Base-by-base conservation (phyloP, 2,888 invertebrate species). In the Volucella bombylans region DNA sequence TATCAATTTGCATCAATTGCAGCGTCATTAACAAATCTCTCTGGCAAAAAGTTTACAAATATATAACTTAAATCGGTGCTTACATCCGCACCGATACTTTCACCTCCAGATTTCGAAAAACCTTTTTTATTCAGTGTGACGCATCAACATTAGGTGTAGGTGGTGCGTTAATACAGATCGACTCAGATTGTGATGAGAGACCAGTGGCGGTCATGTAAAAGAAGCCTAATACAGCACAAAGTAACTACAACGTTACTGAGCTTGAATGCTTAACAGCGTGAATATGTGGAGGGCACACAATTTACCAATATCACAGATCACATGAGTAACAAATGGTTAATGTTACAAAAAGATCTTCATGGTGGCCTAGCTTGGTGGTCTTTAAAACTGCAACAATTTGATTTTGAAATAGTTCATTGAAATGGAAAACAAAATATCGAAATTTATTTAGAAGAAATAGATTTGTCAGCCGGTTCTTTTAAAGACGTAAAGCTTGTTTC, bases 191-290 rank as follows among this genome's bases (percentile, higher is more conserved):
- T 12, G 11, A 11, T 11, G 81, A 81, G 10, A 39, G 18, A 8
- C 57, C 69, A 9, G 61, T 81, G 4, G 50, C 67, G 9, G 72
- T 49, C 47, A 62, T 72, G 52, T 71, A 57, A 10, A 55, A 79
- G 14, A 79, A 79, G 52, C 47, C 65, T 9, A 73, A 54, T 12
- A 8, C 45, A n/a, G 72, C 67, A 2, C 79, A 79, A 14, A 43
- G 59, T 1, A 76, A 74, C 62, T 78, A 78, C 49, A 67, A 57
- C 14, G 61, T 82, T 4, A 61, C 82, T 0, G 73, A 82, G 39
- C n/a, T 61, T 18, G 78, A 83, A 59, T 83, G 79, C 45, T 18
- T 79, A 55, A 74, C 83, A 12, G 79, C 78, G 4, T 74, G 79
- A 23, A 2, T 78, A 78, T 12, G 49, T 78, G 4, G 82, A 83